Evolutionary conservation across 2,113 vertebrate genomes (phyloP).

Genomic region (Gadus macrocephalus): DNA sequence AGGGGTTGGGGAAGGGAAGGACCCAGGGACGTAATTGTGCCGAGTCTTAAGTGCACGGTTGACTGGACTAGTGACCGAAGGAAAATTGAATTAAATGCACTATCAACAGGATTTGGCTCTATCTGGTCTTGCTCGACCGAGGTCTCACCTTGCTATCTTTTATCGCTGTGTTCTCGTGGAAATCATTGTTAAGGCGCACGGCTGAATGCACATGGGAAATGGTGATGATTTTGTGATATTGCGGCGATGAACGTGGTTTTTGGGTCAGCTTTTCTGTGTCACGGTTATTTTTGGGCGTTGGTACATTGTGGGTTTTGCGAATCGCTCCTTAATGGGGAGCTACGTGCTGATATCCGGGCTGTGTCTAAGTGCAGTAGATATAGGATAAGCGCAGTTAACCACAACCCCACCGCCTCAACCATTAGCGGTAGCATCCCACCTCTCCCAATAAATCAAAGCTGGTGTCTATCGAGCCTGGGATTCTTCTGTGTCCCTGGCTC

Average conservation of each 20-base stretch:
- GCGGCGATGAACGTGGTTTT: too few species aligned
- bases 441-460: constrained; percentile 19
- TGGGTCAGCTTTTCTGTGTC: too few species aligned
- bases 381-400: constrained; percentile 16
- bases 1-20: background rate
- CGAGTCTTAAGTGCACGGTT: constrained; percentile 32
- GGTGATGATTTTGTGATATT: too few species aligned
- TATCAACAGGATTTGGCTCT: background rate
- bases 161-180: too few species aligned
- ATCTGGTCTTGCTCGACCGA: too few species aligned
- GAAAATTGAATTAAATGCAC: constrained; percentile 11
- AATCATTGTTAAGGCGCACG: too few species aligned
- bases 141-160: too few species aligned
- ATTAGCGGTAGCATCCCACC: background rate
- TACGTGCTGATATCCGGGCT: background rate
- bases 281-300: too few species aligned
- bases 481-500: constrained; percentile 7
- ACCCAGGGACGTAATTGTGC: constrained; percentile 28
- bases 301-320: too few species aligned
- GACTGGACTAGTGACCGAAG: constrained; percentile 8
- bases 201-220: too few species aligned
- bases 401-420: background rate
- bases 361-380: constrained; percentile 18
- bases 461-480: constrained; percentile 15
- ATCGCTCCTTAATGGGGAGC: too few species aligned